A percentile compares a stretch with the other conserved stretches of the same genome.
phyloP scores from a whole-genome alignment of 2,888 invertebrate species.

The Eristalis pertinax region DNA sequence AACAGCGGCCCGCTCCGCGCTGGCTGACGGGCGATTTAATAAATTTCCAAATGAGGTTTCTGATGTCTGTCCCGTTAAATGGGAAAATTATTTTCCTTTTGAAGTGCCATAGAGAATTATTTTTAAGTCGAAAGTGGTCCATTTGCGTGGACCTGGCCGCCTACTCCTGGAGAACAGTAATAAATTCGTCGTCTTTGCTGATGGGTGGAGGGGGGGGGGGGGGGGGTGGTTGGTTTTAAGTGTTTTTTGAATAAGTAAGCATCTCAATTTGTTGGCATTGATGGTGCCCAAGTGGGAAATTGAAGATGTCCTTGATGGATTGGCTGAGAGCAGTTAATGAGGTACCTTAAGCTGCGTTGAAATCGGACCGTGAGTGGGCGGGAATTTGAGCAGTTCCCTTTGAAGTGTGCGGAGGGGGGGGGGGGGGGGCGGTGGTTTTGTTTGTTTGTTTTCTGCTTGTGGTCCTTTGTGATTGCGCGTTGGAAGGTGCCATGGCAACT shows the following conservation, averaged over 20 bases:
- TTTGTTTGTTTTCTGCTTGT: too few species aligned
- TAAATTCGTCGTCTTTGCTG: not conserved
- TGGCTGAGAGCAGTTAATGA: not conserved
- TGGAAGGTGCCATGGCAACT: too few species aligned
- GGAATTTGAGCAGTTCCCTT: not conserved
- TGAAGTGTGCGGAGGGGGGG: not conserved
- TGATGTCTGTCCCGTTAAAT: conserved; percentile 41
- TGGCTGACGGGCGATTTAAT: conserved; percentile 32
- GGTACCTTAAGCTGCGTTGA: not conserved
- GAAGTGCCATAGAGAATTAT: conserved; percentile 44
- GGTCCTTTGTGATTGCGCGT: too few species aligned
- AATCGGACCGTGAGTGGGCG: not conserved
- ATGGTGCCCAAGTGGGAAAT: not conserved
- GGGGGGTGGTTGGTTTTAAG: not conserved
- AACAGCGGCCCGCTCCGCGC: not conserved
- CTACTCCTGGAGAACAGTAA: not conserved
- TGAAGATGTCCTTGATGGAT: not conserved
- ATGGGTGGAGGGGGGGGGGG: too few species aligned
- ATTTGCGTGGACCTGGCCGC: not conserved
- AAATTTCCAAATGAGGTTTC: conserved; percentile 35
- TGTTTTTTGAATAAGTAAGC: not conserved
- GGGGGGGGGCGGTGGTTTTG: too few species aligned
- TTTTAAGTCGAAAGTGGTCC: conserved; percentile 27
- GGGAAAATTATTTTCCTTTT: conserved; percentile 58
- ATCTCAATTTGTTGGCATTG: conserved; percentile 1